Percentiles rank a stretch among this genome's conserved stretches.
phyloP scores from a whole-genome alignment of 1,140 invertebrate genomes.

The Neocloeon triangulifer region DNA sequence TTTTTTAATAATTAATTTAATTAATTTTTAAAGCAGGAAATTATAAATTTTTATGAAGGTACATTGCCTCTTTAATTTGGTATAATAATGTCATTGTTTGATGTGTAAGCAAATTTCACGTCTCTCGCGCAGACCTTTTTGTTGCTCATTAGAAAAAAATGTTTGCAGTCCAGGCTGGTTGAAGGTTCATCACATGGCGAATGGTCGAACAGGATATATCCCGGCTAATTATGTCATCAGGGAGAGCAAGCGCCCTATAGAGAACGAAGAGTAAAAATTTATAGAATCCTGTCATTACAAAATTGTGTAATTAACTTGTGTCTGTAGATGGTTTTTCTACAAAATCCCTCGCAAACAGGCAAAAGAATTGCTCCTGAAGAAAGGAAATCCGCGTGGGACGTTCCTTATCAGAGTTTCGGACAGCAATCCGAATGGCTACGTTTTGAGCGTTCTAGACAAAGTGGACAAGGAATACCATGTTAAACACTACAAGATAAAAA shows the following conservation, averaged over 20 bases:
- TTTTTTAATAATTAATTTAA: too few species aligned
- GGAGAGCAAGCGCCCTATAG: slow-evolving; percentile 75
- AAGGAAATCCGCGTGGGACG: slow-evolving; percentile 84
- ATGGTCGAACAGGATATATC: slow-evolving; percentile 66
- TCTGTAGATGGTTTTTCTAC: slow-evolving; percentile 93
- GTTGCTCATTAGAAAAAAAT: too few species aligned
- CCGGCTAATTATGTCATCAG: slow-evolving; percentile 86
- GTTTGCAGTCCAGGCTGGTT: slow-evolving; percentile 84
- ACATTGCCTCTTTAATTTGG: too few species aligned
- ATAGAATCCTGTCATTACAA: too few species aligned
- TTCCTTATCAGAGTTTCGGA: slow-evolving; percentile 89
- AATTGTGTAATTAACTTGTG: too few species aligned
- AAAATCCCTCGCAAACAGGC: slow-evolving; percentile 90
- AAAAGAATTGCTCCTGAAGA: slow-evolving; percentile 75
- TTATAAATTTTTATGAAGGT: too few species aligned
- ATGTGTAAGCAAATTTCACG: too few species aligned
- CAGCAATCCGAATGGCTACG: slow-evolving; percentile 80
- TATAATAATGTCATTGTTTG: too few species aligned
- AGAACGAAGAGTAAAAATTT: slow-evolving; percentile 80
- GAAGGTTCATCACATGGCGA: slow-evolving; percentile 67
- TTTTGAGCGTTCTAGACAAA: slow-evolving; percentile 88
- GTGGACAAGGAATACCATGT: slow-evolving; percentile 85
- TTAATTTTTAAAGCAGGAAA: too few species aligned
- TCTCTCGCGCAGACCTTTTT: too few species aligned
- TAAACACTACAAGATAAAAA: slow-evolving; percentile 95